phyloP scores from a whole-genome alignment of 2,113 vertebrate species.

The Entelurus aequoreus region DNA sequence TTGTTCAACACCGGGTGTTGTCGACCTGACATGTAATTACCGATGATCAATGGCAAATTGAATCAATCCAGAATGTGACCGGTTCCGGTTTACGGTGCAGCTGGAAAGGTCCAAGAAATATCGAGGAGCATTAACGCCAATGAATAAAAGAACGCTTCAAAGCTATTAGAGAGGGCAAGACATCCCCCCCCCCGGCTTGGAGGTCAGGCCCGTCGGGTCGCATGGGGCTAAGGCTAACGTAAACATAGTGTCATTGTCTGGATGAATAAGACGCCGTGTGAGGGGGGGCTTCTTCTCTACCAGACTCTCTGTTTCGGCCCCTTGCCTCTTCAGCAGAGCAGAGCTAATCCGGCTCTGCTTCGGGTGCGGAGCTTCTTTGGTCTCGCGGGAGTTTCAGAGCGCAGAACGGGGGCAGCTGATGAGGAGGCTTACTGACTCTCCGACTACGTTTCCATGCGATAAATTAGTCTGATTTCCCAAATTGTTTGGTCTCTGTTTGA shows the following conservation, averaged over 20 bases:
- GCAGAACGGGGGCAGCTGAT: neutral
- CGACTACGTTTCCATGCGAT: neutral
- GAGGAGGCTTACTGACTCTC: neutral
- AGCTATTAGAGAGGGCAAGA: constrained; percentile 17
- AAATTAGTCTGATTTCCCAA: too few species aligned
- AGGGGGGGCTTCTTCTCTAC: constrained; percentile 41
- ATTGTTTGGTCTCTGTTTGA: too few species aligned
- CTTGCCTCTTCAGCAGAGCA: constrained; percentile 64
- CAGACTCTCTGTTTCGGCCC: constrained; percentile 57
- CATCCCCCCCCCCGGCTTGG: neutral
- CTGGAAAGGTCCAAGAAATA: constrained; percentile 13
- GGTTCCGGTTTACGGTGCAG: neutral
- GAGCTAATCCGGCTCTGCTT: constrained; percentile 57
- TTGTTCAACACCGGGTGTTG: neutral
- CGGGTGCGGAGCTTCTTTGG: constrained; percentile 14
- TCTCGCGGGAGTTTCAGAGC: constrained; percentile 8
- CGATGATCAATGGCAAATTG: constrained; percentile 30
- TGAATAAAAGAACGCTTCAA: constrained; percentile 23
- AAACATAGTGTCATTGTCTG: constrained; percentile 45
- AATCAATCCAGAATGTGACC: constrained; percentile 1
- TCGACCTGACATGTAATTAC: neutral
- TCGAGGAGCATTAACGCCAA: constrained; percentile 31
- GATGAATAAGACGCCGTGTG: constrained; percentile 24
- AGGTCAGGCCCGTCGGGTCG: constrained; percentile 29
- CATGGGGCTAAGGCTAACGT: constrained; percentile 46